Evolutionary conservation across 2,113 vertebrate species (phyloP), one percentile per base, ranked within the genome.

Genomic region (Salminus brasiliensis): DNA sequence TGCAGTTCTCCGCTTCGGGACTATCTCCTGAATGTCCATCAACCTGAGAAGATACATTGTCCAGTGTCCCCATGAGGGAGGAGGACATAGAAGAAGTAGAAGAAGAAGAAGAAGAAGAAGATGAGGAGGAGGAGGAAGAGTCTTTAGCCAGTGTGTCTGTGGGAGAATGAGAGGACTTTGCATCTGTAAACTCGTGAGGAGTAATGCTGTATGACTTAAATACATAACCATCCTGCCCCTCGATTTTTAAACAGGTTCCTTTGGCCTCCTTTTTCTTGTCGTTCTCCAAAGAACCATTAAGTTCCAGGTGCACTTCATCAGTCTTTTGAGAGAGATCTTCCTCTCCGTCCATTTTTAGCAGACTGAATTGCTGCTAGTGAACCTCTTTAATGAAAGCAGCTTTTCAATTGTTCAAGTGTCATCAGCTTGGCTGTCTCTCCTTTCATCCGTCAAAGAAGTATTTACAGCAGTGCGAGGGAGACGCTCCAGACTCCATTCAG

Each of bases 181-280:
- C 76, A 10, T 88, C 87, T 12, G 25, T 43, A 36, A 76, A 66
- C 7, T 91, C 86, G 8, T 81, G 88, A 65, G 91, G 88, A 32
- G 85, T 85, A 72, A 92, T 86, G 88, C 90, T 92, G 86, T 93
- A 93, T 23, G 92, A 92, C 80, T 92, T 93, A 80, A 93, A 93
- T 65, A 94, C 92, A 34, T 93, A 93, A 67, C 92, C 93, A 36
- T 94, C 92, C 84, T 94, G 91, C 32, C 92, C 93, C 84, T 94
- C 91, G 13, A 94, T 93, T 85, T 89, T 94, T 52, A 94, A 83
- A 85, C 91, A 92, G 32, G 85, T 91, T 60, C 86, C 89, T 82
- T 92, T 93, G 8, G 89, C 92, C 74, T 93, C 93, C 79, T 83
- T 86, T 81, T 85, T 92, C 85, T 88, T 91, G 65, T 78, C 80